Evolutionary conservation across 2,888 invertebrate species (phyloP), one percentile per base, ranked within the genome.

Genomic region (Dryococelus australis): DNA sequence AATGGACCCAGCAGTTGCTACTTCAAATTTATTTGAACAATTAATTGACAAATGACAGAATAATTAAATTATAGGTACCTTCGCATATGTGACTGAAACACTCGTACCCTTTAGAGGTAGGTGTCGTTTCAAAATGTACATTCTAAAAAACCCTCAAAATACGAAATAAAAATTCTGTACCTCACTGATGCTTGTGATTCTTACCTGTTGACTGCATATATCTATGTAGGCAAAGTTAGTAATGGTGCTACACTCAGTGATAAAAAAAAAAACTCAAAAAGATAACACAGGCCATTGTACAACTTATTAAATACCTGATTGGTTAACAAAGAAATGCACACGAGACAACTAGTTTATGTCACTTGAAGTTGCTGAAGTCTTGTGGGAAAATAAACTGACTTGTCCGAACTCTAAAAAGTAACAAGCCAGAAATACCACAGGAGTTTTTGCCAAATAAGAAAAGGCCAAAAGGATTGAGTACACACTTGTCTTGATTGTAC

Each of bases 321-420:
- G 85, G 86, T 65, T 87, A 89, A n/a, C 90, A 90, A 79, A 87
- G 90, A 84, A 91, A 90, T 88, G 86, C 91, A 91, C 91, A 9
- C 89, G 88, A 0, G 90, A 90, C 87, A 91, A 90, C 87, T 91
- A 89, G 90, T 91, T 89, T 88, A 65, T 85, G 26, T 89, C 88
- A 35, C 27, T 89, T 16, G 89, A 90, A 86, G 81, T 90, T 79
- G 89, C 88, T 26, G 84, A 88, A n/a, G 84, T 87, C 26, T 89
- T 89, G 85, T 88, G 84, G 78, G 80, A 87, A 87, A 90, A 81
- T 84, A 87, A 88, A 10, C 85, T 90, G n/a, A 89, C 90, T 86
- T 85, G 89, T 90, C 16, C 90, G 90, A 24, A 90, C 90, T 16
- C 47, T 90, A 43, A 85, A 87, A 53, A 90, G 89, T 86, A 89